phyloP scores from a whole-genome alignment of 2,888 invertebrate genomes.

The Eupithecia subumbrata region DNA sequence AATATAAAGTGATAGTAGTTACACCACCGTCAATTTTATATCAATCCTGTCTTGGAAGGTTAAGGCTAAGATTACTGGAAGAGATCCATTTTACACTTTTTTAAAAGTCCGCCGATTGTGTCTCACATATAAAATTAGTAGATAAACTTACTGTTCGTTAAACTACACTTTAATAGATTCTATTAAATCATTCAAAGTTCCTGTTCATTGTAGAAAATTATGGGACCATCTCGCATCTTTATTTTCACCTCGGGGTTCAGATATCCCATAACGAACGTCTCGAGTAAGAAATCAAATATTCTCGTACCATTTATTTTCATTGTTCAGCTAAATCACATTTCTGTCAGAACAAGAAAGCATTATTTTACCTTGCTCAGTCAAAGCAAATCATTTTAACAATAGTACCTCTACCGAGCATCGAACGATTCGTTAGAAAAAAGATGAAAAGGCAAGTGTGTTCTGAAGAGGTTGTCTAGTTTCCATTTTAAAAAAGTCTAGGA shows the following conservation, averaged over 20 bases:
- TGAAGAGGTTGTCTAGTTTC: conserved; percentile 29
- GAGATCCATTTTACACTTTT: too few species aligned
- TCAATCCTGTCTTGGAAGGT: too few species aligned
- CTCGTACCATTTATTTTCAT: conserved; percentile 35
- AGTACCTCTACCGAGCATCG: conserved; percentile 17
- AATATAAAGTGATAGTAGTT: neutral
- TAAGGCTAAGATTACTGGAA: too few species aligned
- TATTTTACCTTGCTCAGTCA: conserved; percentile 35
- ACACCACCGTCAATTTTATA: too few species aligned
- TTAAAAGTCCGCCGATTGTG: too few species aligned
- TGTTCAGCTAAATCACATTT: conserved; percentile 38
- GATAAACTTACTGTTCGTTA: too few species aligned
- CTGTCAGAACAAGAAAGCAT: conserved; percentile 38
- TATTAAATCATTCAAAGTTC: too few species aligned
- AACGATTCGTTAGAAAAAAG: conserved; percentile 34
- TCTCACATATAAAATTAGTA: too few species aligned
- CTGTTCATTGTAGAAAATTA: neutral
- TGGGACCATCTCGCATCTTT: neutral
- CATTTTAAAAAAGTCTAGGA: conserved; percentile 8
- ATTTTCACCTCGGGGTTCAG: conserved; percentile 16
- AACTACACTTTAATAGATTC: too few species aligned
- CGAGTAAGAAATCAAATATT: conserved; percentile 29
- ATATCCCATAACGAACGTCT: neutral
- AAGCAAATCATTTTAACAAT: conserved; percentile 36
- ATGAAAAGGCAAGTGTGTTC: conserved; percentile 34